These are phyloP conservation scores for Apocheima hispidaria DNA, from an alignment of 2,888 invertebrate species.

Conservation along the genomic window DNA sequence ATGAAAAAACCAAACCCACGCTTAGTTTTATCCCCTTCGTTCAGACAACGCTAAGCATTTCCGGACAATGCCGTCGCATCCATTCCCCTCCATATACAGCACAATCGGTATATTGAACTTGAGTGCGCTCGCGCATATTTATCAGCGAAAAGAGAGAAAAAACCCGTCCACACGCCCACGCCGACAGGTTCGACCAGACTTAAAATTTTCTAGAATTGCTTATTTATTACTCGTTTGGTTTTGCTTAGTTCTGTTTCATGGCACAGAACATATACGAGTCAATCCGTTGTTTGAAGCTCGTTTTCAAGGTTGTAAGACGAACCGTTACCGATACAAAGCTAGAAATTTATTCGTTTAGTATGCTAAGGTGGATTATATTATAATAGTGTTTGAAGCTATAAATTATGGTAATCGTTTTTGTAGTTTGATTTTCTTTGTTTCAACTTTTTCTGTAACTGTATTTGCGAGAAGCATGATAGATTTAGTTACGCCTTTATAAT, in stretches of 20 bases:
- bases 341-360: slow-evolving; percentile 28
- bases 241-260: slow-evolving; percentile 35
- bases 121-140: slow-evolving; percentile 57
- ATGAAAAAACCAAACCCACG: background rate
- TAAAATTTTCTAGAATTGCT: slow-evolving; percentile 61
- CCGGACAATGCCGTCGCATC: slow-evolving; percentile 37
- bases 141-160: slow-evolving; percentile 67
- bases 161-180: slow-evolving; percentile 63
- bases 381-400: slow-evolving; percentile 20
- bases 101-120: slow-evolving; percentile 61
- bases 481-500: background rate
- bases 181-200: slow-evolving; percentile 51
- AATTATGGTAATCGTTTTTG: slow-evolving; percentile 10
- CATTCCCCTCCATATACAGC: slow-evolving; percentile 35
- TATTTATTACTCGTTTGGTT: slow-evolving; percentile 61
- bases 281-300: slow-evolving; percentile 34
- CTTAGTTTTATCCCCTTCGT: slow-evolving; percentile 12
- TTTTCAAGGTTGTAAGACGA: slow-evolving; percentile 43
- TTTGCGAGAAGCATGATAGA: background rate
- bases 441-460: slow-evolving; percentile 3
- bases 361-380: slow-evolving; percentile 22
- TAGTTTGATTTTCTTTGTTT: slow-evolving; percentile 8
- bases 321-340: slow-evolving; percentile 43
- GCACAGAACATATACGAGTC: slow-evolving; percentile 11
- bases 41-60: slow-evolving; percentile 33